Evolutionary conservation across 2,888 invertebrate genomes (phyloP).

Genomic region (Uropetala carovei): DNA sequence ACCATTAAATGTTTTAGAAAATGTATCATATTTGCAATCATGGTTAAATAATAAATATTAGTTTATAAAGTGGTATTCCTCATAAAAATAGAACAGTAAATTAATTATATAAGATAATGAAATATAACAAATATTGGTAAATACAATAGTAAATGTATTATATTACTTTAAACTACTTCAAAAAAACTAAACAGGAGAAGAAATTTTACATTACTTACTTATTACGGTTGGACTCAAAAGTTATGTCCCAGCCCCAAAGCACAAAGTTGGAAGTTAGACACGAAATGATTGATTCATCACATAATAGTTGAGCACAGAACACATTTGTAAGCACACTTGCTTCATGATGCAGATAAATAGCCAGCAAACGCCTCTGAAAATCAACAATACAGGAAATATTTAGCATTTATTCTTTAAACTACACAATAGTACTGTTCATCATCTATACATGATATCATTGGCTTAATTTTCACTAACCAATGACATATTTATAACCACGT

Average conservation of each 20-base stretch:
- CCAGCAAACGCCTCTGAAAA: conserved; percentile 91
- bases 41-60: neutral
- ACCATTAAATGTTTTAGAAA: neutral
- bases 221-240: conserved; percentile 89
- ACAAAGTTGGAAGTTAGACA: conserved; percentile 93
- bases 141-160: neutral
- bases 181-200: neutral
- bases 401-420: too few species aligned
- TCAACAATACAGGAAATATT: conserved; percentile 26
- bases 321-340: conserved; percentile 96
- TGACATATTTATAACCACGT: too few species aligned
- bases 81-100: too few species aligned
- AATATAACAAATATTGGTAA: neutral
- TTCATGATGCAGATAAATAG: conserved; percentile 97
- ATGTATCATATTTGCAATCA: neutral
- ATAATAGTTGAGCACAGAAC: conserved; percentile 96
- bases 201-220: conserved; percentile 78
- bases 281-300: conserved; percentile 93
- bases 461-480: too few species aligned
- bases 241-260: conserved; percentile 98
- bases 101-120: too few species aligned
- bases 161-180: too few species aligned
- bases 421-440: too few species aligned
- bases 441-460: too few species aligned
- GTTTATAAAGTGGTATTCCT: too few species aligned